Evolutionary conservation across 1,140 invertebrate species (phyloP).

Genomic region (Helicoverpa armigera): DNA sequence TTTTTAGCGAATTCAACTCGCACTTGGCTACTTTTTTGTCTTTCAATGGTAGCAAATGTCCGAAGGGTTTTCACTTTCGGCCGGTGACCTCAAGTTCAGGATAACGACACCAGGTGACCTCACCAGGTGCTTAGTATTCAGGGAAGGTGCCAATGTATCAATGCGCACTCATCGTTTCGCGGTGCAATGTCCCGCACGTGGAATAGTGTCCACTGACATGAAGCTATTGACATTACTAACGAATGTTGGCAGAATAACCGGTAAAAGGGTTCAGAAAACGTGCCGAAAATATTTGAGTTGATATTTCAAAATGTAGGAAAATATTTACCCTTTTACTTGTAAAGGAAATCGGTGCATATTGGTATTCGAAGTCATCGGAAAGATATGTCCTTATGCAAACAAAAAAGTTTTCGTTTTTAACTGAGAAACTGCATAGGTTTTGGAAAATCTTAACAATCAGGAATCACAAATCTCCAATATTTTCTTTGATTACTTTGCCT

Average conservation of each 20-base stretch:
- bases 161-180: not conserved
- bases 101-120: slow-evolving; percentile 65
- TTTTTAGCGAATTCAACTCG: no score
- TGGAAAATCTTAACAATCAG: no score
- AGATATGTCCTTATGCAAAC: no score
- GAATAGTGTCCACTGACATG: slow-evolving; percentile 39
- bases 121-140: slow-evolving; percentile 63
- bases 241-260: slow-evolving; percentile 22
- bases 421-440: no score
- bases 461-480: no score
- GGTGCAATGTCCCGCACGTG: slow-evolving; percentile 3
- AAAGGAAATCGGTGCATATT: not conserved
- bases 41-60: slow-evolving; percentile 7
- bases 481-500: no score
- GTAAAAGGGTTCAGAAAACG: slow-evolving; percentile 32
- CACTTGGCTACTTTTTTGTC: not conserved
- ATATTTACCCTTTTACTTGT: not conserved
- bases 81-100: slow-evolving; percentile 66
- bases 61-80: slow-evolving; percentile 69
- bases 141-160: slow-evolving; percentile 13
- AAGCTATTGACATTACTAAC: slow-evolving; percentile 23
- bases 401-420: no score
- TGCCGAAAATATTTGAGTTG: slow-evolving; percentile 9
- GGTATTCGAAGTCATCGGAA: no score
- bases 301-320: not conserved